A percentile compares a stretch with the other conserved stretches of the same genome.
phyloP scores from a whole-genome alignment of 1,140 invertebrate genomes.

The Harpegnathos saltator region DNA sequence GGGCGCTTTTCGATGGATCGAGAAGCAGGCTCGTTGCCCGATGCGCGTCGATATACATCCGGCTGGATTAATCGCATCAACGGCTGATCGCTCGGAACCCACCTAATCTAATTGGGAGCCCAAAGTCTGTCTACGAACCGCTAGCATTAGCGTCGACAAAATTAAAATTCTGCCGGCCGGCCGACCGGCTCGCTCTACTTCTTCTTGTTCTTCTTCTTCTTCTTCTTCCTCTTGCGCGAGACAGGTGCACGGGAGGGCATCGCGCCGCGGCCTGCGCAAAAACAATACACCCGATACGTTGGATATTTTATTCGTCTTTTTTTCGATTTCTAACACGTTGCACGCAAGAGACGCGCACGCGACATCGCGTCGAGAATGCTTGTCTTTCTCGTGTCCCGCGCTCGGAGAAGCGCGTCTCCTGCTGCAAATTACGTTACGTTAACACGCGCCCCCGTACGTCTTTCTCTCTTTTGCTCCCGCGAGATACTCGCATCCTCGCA shows the following conservation, averaged over 20 bases:
- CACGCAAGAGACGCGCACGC: background rate
- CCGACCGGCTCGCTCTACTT: too few relatives aligned
- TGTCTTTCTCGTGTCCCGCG: too few relatives aligned
- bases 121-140: constrained; percentile 8
- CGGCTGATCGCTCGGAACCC: constrained; percentile 43
- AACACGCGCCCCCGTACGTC: background rate
- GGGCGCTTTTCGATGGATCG: constrained; percentile 40
- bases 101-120: constrained; percentile 55
- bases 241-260: background rate
- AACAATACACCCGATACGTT: too few relatives aligned
- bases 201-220: too few relatives aligned
- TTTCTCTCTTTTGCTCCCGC: too few relatives aligned
- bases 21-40: constrained; percentile 18
- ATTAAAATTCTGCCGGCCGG: background rate
- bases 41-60: constrained; percentile 67
- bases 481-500: background rate
- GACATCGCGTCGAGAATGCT: background rate
- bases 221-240: too few relatives aligned
- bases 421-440: background rate
- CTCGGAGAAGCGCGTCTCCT: too few relatives aligned
- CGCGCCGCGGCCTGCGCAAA: background rate
- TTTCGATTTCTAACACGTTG: too few relatives aligned
- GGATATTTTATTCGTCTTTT: too few relatives aligned
- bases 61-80: constrained; percentile 72
- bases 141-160: background rate